Conservation (phyloP, 2,888 invertebrate genomes). For the Hydropsyche betteni region DNA sequence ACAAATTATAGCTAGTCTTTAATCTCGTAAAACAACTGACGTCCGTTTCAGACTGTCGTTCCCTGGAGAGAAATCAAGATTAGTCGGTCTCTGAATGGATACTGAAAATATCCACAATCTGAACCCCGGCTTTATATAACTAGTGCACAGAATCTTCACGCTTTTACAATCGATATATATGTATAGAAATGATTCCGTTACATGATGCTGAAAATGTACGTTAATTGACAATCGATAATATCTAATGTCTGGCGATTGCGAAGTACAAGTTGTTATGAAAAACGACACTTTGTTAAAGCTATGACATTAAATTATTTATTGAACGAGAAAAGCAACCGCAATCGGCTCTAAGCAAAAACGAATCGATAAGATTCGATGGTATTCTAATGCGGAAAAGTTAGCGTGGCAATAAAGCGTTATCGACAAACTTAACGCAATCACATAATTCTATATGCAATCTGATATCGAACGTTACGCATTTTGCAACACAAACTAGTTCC, state of each 20-base stretch:
- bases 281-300: too few species aligned
- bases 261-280: background rate
- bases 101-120: constrained; percentile 38
- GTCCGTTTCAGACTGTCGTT: constrained; percentile 40
- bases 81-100: constrained; percentile 31
- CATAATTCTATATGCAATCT: constrained; percentile 22
- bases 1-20: constrained; percentile 39
- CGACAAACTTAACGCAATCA: constrained; percentile 17
- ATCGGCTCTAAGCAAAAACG: too few species aligned
- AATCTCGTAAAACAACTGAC: constrained; percentile 48
- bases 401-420: constrained; percentile 14
- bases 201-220: background rate
- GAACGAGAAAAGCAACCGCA: too few species aligned
- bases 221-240: background rate
- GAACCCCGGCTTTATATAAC: constrained; percentile 5
- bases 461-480: constrained; percentile 21
- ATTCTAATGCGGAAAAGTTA: background rate
- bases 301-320: too few species aligned
- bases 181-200: background rate
- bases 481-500: constrained; percentile 25
- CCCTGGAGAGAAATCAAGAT: constrained; percentile 35
- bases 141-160: background rate
- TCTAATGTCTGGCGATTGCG: background rate
- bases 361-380: too few species aligned
- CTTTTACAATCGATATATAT: background rate